Evolutionary conservation across 2,113 vertebrate genomes (phyloP), one percentile per base, ranked within the genome.

Genomic region (Nettapus auritus): DNA sequence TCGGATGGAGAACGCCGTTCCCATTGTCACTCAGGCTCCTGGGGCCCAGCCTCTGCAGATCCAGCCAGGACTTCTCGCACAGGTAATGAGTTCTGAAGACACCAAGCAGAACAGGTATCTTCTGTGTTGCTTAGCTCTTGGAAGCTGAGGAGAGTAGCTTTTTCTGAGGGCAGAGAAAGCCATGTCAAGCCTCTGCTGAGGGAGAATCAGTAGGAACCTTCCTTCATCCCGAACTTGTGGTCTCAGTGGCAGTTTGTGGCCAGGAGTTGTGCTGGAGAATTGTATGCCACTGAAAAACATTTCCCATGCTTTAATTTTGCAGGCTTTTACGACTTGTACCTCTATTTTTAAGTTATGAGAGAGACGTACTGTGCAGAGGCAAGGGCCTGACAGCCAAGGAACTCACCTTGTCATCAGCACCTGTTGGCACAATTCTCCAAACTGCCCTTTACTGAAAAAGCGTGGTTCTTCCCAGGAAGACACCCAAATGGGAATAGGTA

Each of bases 1-100:
- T 96, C 98, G 99, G 87, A 99, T 99, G 99, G 99, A 99, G 95
- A 99, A 99, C 5, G 99, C 99, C 1, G 99, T 99, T 97, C 99
- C 99, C 96, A 99, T 99, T 95, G 99, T 99, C 97, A 99, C 99
- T 36, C 99, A 99, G 96, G 99, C 99, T 93, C 99, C 99, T 3
- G 99, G 99, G 84, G 98, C 99, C 28, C 99, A 99, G 95, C 99
- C 99, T 91, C 98, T 99, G 90, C 99, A 99, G 97, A 99, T 99
- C 97, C 99, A 99, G 68, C 98, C 99, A 59, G 98, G 99, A 83
- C 99, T 99, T 71, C 99, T 99, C 5, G 98, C 99, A 97, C 99
- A 99, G 99, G 99, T 99, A 99, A 97, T 89, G 42, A 87, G n/a
- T 60, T 55, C n/a, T 66, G n/a, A 73, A 83, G 56, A 50, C 50